These are phyloP conservation scores for Stegostoma tigrinum DNA, from an alignment of 2,113 vertebrate genomes.

Conservation along the genomic window DNA sequence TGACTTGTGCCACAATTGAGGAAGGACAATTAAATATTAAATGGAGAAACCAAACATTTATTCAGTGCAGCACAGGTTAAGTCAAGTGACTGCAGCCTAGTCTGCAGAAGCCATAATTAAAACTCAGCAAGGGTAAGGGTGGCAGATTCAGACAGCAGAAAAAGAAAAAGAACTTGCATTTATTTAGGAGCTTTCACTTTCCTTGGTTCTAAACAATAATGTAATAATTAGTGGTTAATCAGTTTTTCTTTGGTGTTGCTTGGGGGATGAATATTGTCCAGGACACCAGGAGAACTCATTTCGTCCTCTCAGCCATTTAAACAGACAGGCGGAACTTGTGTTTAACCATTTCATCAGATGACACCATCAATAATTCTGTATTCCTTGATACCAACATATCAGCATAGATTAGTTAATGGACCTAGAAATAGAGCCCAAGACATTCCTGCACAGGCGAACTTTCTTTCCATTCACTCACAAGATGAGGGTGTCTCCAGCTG, in stretches of 20 bases:
- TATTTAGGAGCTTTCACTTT: neutral
- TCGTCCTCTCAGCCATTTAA: neutral
- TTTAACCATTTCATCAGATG: neutral
- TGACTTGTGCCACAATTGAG: neutral
- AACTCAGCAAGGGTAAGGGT: neutral
- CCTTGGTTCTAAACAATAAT: neutral
- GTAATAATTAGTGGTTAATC: neutral
- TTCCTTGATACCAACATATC: neutral
- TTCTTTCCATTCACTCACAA: too few species aligned
- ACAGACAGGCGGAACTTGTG: neutral
- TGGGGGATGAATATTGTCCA: neutral
- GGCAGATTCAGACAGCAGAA: accelerated
- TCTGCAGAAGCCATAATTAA: neutral
- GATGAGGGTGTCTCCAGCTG: too few species aligned
- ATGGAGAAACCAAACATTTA: neutral
- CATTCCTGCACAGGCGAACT: neutral
- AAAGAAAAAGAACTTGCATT: neutral
- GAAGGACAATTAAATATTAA: neutral
- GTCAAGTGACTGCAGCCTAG: neutral
- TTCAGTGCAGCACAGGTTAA: neutral
- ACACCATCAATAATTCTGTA: neutral
- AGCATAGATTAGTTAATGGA: neutral
- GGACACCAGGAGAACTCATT: neutral
- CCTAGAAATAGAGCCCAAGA: neutral
- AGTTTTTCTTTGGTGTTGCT: neutral